These are phyloP conservation scores for Platycercus adscitus DNA, from an alignment of 2,113 vertebrate species.

Conservation along the genomic window DNA sequence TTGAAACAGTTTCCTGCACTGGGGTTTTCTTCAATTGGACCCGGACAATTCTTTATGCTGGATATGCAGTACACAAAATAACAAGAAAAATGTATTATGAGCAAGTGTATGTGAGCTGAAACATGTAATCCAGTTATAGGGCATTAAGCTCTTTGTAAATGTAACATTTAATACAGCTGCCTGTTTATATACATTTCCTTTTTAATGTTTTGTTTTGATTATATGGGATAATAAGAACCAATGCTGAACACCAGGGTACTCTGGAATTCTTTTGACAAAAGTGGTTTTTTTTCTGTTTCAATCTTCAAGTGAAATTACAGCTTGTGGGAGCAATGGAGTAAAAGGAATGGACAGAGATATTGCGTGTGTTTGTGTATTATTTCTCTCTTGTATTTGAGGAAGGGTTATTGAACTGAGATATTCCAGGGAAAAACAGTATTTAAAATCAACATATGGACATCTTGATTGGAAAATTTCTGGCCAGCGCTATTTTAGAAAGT, in stretches of 20 bases:
- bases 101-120: background rate
- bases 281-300: background rate
- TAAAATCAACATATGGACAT: background rate
- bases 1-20: background rate
- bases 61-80: background rate
- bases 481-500: background rate
- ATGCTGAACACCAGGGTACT: background rate
- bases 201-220: background rate
- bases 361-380: background rate
- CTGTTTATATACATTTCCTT: background rate
- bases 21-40: background rate
- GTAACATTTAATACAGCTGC: background rate
- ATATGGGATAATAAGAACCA: background rate
- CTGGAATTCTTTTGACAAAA: background rate
- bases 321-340: background rate
- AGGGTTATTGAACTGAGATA: background rate
- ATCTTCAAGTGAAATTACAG: background rate
- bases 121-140: rapidly evolving
- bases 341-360: background rate
- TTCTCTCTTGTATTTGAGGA: background rate
- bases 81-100: background rate
- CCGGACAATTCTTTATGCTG: background rate
- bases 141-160: background rate
- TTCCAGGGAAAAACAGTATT: background rate
- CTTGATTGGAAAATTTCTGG: background rate